phyloP scores from a whole-genome alignment of 2,888 invertebrate genomes.

The Trimorus sp. region DNA sequence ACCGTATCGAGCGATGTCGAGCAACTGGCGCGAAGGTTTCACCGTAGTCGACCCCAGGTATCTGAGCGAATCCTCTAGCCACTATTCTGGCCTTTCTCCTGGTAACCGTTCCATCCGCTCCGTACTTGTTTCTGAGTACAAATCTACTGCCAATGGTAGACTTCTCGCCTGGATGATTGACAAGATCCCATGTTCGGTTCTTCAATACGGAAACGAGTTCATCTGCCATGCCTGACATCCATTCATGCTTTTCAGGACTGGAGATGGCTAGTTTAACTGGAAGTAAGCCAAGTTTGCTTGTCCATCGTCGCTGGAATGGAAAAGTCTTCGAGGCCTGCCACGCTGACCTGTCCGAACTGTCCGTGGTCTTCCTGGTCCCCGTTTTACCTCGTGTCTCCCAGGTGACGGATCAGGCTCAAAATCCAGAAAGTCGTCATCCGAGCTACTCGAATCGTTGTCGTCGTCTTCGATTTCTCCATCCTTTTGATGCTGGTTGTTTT shows the following conservation, averaged over 20 bases:
- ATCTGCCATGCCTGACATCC: conserved; percentile 6
- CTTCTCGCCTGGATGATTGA: background rate
- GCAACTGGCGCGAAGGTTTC: conserved; percentile 18
- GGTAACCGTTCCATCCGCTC: background rate
- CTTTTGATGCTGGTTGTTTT: too few relatives aligned
- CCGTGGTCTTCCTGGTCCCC: conserved; percentile 6
- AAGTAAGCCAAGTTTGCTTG: background rate
- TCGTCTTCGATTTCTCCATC: too few relatives aligned
- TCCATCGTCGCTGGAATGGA: background rate
- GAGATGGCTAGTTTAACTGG: conserved; percentile 1
- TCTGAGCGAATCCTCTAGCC: conserved; percentile 15
- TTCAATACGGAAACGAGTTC: conserved; percentile 3
- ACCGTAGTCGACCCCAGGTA: conserved; percentile 13
- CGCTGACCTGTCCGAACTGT: conserved; percentile 9
- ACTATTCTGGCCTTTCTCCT: conserved; percentile 21
- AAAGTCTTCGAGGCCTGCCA: conserved; percentile 8
- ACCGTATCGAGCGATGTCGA: conserved; percentile 23
- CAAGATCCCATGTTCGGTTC: background rate
- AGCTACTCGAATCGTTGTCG: too few relatives aligned
- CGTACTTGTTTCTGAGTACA: conserved; percentile 6
- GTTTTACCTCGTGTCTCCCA: background rate
- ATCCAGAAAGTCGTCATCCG: too few relatives aligned
- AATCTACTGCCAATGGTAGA: background rate
- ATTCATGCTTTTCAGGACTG: background rate
- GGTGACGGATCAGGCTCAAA: too few relatives aligned